These are phyloP conservation scores for Drosophila equinoxialis DNA, from an alignment of 1,140 invertebrate species.

Conservation along the genomic window DNA sequence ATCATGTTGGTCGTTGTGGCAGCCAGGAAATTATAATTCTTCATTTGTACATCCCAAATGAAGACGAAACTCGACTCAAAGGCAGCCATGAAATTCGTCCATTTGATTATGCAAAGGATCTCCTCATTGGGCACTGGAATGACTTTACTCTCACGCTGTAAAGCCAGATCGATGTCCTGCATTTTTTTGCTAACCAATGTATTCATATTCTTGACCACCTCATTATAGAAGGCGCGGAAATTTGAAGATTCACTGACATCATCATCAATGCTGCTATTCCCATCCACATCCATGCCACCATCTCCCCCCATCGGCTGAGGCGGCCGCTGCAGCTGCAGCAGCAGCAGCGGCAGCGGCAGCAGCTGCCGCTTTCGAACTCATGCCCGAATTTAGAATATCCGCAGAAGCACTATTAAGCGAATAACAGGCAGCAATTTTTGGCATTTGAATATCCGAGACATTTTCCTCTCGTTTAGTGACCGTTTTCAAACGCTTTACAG, in stretches of 20 bases:
- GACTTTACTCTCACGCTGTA: conserved; percentile 75
- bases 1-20: conserved; percentile 72
- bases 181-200: conserved; percentile 77
- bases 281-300: conserved; percentile 12
- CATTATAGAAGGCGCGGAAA: conserved; percentile 58
- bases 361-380: conserved; percentile 23
- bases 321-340: not conserved
- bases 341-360: conserved; percentile 1
- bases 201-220: conserved; percentile 77
- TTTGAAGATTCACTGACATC: conserved; percentile 24
- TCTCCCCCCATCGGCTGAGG: not conserved
- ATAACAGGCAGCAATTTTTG: conserved; percentile 65
- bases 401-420: conserved; percentile 46
- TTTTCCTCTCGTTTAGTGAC: not conserved
- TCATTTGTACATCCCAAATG: conserved; percentile 77
- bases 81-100: conserved; percentile 73
- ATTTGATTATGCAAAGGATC: conserved; percentile 76
- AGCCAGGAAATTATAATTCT: conserved; percentile 56
- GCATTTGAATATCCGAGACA: conserved; percentile 52
- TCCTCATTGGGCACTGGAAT: conserved; percentile 75
- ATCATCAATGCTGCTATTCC: not conserved
- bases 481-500: conserved; percentile 33
- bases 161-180: conserved; percentile 77
- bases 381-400: conserved; percentile 21
- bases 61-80: conserved; percentile 65